A percentile compares a stretch with the other conserved stretches of the same genome.
phyloP scores from a whole-genome alignment of 2,888 invertebrate species.

The Lithodes maja region DNA sequence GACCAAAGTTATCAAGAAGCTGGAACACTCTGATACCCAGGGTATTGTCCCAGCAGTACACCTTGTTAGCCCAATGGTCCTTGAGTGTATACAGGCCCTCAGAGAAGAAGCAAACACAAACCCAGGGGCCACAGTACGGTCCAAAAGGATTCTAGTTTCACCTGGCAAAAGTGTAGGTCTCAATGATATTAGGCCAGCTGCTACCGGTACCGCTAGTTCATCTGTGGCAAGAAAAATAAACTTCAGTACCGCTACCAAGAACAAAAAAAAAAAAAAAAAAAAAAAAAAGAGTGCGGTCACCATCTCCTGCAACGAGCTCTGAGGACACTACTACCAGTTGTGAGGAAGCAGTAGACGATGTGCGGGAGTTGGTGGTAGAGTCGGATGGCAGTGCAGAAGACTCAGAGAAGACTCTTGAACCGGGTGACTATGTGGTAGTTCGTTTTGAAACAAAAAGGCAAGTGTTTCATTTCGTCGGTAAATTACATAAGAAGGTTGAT shows the following conservation, averaged over 20 bases:
- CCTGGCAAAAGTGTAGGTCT: too few relatives aligned
- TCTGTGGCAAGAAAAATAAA: neutral
- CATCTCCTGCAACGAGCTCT: neutral
- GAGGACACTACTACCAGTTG: neutral
- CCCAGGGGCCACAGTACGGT: neutral
- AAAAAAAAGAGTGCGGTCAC: slow-evolving; percentile 1
- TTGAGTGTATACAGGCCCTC: slow-evolving; percentile 11
- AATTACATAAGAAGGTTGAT: too few relatives aligned
- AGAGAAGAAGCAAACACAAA: neutral
- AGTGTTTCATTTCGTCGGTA: neutral
- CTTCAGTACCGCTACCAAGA: neutral
- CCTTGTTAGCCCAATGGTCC: neutral
- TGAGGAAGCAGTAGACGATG: neutral
- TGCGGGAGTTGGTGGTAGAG: too few relatives aligned
- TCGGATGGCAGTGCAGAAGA: neutral
- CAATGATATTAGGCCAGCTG: too few relatives aligned
- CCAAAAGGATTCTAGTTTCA: too few relatives aligned
- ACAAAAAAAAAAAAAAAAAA: neutral
- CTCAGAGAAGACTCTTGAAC: slow-evolving; percentile 1
- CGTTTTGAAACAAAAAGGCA: neutral
- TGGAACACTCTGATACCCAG: neutral
- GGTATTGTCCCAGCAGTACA: too few relatives aligned
- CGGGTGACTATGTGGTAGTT: neutral
- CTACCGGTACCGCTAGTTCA: neutral
- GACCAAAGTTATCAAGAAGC: too few relatives aligned